phyloP scores from a whole-genome alignment of 2,888 invertebrate genomes.

The Pristionchus exspectatus region DNA sequence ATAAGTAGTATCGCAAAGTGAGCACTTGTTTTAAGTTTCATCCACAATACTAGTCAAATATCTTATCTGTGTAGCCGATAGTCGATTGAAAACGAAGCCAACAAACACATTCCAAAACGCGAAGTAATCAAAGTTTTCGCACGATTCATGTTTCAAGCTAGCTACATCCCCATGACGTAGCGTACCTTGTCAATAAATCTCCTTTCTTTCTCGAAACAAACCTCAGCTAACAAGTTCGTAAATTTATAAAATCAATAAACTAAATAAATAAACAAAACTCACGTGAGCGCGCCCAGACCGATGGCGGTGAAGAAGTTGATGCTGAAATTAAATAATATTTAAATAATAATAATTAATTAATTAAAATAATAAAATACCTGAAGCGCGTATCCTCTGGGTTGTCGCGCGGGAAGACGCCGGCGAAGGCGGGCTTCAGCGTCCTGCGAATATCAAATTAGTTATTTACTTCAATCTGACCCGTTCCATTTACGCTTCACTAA shows the following conservation, averaged over 20 bases:
- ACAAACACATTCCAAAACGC: too few relatives aligned
- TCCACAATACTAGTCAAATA: too few relatives aligned
- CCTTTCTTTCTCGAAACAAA: neutral
- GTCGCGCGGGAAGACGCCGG: constrained; percentile 94
- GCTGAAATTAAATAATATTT: constrained; percentile 81
- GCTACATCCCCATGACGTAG: neutral
- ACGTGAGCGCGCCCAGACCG: constrained; percentile 95
- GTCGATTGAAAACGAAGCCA: too few relatives aligned
- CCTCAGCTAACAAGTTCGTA: neutral
- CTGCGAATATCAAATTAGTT: constrained; percentile 82
- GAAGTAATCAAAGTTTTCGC: too few relatives aligned
- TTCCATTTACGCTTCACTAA: neutral
- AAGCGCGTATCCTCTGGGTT: constrained; percentile 97
- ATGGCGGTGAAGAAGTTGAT: constrained; percentile 98
- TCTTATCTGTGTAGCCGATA: too few relatives aligned
- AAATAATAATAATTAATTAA: too few relatives aligned
- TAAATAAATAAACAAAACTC: constrained; percentile 76
- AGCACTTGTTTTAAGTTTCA: too few relatives aligned
- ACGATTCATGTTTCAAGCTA: neutral
- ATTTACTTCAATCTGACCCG: neutral
- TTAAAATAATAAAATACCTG: neutral
- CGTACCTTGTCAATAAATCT: neutral
- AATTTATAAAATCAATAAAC: neutral
- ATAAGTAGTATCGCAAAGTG: neutral
- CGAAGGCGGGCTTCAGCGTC: constrained; percentile 89